These are phyloP conservation scores for Cygnus buccinator DNA, from an alignment of 2,113 vertebrate genomes.

Conservation along the genomic window DNA sequence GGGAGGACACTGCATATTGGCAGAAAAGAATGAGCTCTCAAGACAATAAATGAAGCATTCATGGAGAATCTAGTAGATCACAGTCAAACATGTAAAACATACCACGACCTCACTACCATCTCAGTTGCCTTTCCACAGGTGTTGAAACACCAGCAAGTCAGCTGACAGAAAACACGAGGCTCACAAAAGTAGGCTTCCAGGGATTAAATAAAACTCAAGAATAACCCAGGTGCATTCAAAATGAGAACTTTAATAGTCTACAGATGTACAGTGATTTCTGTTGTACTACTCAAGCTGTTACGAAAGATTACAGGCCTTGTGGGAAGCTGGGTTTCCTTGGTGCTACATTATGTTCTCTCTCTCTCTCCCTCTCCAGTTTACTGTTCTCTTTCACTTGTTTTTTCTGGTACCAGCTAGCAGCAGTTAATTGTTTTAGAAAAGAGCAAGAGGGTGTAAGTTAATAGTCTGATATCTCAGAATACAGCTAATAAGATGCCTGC, in stretches of 20 bases:
- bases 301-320: not conserved
- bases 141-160: not conserved
- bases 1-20: rapidly evolving
- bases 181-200: not conserved
- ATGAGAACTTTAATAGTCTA: conserved; percentile 2
- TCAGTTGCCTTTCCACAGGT: not conserved
- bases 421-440: conserved; percentile 10
- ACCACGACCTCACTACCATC: not conserved
- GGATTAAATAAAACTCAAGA: conserved; percentile 32
- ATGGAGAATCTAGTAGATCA: rapidly evolving
- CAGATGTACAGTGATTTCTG: not conserved
- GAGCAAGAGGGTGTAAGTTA: not conserved
- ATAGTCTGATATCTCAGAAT: not conserved
- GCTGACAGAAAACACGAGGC: not conserved
- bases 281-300: not conserved
- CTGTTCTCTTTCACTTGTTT: not conserved
- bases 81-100: not conserved
- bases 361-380: not conserved
- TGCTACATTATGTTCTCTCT: not conserved
- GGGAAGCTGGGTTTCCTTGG: not conserved
- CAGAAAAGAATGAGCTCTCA: not conserved
- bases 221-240: not conserved
- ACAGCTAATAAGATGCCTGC: not conserved
- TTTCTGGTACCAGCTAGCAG: not conserved
- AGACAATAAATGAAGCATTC: rapidly evolving